Evolutionary conservation across 2,888 invertebrate species (phyloP).

Genomic region (Thereva unica): DNA sequence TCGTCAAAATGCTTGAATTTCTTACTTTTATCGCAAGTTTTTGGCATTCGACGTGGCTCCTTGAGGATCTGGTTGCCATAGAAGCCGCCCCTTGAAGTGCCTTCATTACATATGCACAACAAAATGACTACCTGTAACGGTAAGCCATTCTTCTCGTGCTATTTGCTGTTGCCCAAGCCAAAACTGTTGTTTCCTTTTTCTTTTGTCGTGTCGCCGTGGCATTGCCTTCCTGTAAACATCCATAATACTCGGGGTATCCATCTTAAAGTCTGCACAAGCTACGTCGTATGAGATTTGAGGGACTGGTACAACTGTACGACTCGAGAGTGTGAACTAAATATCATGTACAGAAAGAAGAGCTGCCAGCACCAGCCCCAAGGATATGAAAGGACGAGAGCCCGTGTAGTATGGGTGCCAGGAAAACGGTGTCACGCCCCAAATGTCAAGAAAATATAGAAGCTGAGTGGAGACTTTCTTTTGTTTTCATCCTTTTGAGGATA

Average conservation of each 20-base stretch:
- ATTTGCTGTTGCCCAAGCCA: conserved; percentile 15
- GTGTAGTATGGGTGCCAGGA: conserved; percentile 21
- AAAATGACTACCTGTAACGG: not conserved
- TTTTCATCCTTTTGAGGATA: conserved; percentile 8
- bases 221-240: conserved; percentile 26
- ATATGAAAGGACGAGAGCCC: conserved; percentile 17
- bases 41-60: not conserved
- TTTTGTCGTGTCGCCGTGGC: conserved; percentile 7
- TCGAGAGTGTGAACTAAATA: conserved; percentile 9
- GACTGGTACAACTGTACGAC: too few species aligned
- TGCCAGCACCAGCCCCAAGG: not conserved
- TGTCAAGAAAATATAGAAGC: conserved; percentile 23
- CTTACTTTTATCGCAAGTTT: not conserved
- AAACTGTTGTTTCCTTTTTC: conserved; percentile 12
- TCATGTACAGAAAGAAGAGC: not conserved
- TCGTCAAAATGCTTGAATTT: not conserved
- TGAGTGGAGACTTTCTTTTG: conserved; percentile 25
- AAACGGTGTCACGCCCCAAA: conserved; percentile 32
- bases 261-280: not conserved
- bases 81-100: conserved; percentile 2
- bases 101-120: conserved; percentile 21
- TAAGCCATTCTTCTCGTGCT: conserved; percentile 6
- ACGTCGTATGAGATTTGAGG: not conserved
- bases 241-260: conserved; percentile 12
- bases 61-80: conserved; percentile 15